A percentile compares a stretch with the other conserved stretches of the same genome.
Conservation (phyloP, 2,888 invertebrate genomes). For the Marasmarcha lunaedactyla region DNA sequence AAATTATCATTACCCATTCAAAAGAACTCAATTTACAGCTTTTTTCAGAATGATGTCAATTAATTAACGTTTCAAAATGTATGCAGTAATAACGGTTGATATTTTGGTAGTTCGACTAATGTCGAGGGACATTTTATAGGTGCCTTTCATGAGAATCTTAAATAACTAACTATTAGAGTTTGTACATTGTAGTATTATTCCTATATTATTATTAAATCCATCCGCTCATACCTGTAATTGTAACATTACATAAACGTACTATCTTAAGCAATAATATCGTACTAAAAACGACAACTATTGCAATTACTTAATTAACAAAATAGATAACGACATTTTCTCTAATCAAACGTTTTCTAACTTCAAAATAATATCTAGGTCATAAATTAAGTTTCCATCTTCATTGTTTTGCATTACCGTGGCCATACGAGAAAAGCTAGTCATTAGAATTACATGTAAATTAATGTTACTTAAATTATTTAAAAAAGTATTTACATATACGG, state of each 20-base stretch:
- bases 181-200: slow-evolving; percentile 54
- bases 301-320: slow-evolving; percentile 7
- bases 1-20: not conserved
- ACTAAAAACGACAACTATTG: slow-evolving; percentile 20
- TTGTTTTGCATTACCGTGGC: slow-evolving; percentile 39
- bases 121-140: slow-evolving; percentile 62
- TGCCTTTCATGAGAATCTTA: slow-evolving; percentile 59
- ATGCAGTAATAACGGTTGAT: not conserved
- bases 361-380: too few relatives aligned
- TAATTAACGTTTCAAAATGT: slow-evolving; percentile 1
- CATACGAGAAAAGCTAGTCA: slow-evolving; percentile 68
- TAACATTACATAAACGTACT: slow-evolving; percentile 23
- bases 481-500: slow-evolving; percentile 59
- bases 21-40: slow-evolving; percentile 5
- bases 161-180: slow-evolving; percentile 41
- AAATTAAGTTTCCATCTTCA: not conserved
- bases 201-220: slow-evolving; percentile 51
- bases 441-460: slow-evolving; percentile 65
- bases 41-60: slow-evolving; percentile 3
- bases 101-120: slow-evolving; percentile 36
- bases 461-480: slow-evolving; percentile 41
- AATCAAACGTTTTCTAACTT: too few relatives aligned
- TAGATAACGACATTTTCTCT: not conserved
- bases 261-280: slow-evolving; percentile 21
- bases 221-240: slow-evolving; percentile 45